Evolutionary conservation across 2,888 invertebrate species (phyloP).

Genomic region (Drosophila aldrichi): DNA sequence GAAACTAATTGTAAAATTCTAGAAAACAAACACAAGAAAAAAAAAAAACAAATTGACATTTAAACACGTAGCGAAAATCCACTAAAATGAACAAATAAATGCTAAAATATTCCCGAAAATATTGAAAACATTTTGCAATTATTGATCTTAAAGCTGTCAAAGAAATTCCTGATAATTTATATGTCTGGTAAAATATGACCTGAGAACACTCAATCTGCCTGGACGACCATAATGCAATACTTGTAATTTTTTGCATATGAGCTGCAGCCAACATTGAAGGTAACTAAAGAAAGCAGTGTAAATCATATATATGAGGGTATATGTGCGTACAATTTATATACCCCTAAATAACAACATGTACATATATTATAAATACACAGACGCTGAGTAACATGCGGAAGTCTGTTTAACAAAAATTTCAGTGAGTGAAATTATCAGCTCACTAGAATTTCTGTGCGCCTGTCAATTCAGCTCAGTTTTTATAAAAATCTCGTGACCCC

Average conservation of each 20-base stretch:
- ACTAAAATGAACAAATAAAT: conserved; percentile 65
- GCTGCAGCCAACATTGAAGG: background rate
- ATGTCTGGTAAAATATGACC: background rate
- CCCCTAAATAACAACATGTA: background rate
- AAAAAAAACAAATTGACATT: conserved; percentile 57
- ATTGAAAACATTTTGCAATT: background rate
- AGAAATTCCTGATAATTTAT: too few species aligned
- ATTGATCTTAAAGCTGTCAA: background rate
- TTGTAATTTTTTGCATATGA: background rate
- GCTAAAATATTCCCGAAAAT: conserved; percentile 52
- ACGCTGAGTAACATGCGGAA: conserved; percentile 1
- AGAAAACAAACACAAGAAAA: conserved; percentile 63
- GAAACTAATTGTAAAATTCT: conserved; percentile 82
- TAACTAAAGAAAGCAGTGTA: too few species aligned
- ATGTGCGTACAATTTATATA: background rate
- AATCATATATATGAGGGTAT: too few species aligned
- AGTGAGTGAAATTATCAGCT: background rate
- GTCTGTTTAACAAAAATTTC: background rate
- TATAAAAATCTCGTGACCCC: background rate
- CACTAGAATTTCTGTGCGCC: background rate
- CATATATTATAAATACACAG: background rate
- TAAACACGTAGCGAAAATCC: conserved; percentile 72
- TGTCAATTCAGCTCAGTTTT: background rate
- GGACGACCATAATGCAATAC: background rate
- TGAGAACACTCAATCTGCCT: background rate